Percentiles rank a stretch among this genome's conserved stretches.
Conservation (phyloP, 2,113 vertebrate genomes). For the Myocastor coypus region DNA sequence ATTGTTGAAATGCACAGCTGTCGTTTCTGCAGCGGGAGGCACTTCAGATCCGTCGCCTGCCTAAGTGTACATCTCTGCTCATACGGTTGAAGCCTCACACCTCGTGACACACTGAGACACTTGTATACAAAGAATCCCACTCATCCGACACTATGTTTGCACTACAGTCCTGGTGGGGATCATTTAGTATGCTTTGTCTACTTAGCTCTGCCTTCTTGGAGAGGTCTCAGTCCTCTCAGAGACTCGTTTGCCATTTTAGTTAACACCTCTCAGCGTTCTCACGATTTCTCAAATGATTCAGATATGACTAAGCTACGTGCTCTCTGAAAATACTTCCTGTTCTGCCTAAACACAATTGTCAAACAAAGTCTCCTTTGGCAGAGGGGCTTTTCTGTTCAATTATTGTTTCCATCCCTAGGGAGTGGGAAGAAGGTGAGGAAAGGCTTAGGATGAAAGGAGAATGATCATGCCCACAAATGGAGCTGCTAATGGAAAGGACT, state of each 20-base stretch:
- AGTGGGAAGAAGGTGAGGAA: background rate
- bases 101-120: conserved; percentile 53
- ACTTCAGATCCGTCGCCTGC: background rate
- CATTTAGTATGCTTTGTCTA: conserved; percentile 26
- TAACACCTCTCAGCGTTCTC: background rate
- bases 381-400: conserved; percentile 2
- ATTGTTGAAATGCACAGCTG: conserved; percentile 60
- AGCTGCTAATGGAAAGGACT: conserved; percentile 58
- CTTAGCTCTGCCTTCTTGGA: conserved; percentile 33
- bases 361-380: background rate
- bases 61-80: background rate
- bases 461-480: conserved; percentile 33
- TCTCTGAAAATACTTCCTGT: conserved; percentile 8
- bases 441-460: conserved; percentile 19
- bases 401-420: background rate
- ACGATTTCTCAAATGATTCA: background rate
- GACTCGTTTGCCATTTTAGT: conserved; percentile 24
- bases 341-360: conserved; percentile 6
- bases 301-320: background rate
- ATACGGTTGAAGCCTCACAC: conserved; percentile 26
- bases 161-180: conserved; percentile 21
- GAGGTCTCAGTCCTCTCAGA: background rate
- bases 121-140: conserved; percentile 55
- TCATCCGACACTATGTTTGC: conserved; percentile 49
- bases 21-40: background rate